phyloP scores from a whole-genome alignment of 2,113 vertebrate genomes.

The Silurus asotus region DNA sequence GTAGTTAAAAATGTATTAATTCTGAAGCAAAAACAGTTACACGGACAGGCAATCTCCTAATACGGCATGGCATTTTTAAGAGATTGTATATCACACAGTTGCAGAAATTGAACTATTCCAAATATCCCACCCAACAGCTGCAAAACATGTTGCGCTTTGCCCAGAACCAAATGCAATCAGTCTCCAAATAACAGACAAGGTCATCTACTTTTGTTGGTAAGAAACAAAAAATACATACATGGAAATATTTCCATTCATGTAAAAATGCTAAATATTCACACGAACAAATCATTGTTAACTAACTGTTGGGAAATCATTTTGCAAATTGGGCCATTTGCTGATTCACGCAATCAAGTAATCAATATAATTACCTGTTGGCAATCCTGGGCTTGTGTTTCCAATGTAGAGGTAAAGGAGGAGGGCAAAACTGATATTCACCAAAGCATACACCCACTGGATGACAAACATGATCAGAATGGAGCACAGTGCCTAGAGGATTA shows the following conservation, averaged over 20 bases:
- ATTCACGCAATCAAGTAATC: slow-evolving; percentile 8
- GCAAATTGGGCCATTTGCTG: not conserved
- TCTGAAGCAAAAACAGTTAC: not conserved
- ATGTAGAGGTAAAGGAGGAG: slow-evolving; percentile 90
- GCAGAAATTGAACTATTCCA: slow-evolving; percentile 53
- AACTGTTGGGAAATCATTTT: not conserved
- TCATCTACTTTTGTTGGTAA: not conserved
- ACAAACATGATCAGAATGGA: slow-evolving; percentile 91
- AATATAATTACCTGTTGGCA: slow-evolving; percentile 80
- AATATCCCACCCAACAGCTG: slow-evolving; percentile 66
- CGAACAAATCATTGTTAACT: not conserved
- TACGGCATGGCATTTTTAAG: slow-evolving; percentile 31
- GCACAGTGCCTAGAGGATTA: slow-evolving; percentile 74
- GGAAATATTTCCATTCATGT: not conserved
- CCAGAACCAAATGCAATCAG: not conserved
- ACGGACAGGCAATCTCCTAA: not conserved
- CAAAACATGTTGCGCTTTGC: slow-evolving; percentile 37
- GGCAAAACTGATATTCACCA: slow-evolving; percentile 81
- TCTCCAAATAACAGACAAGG: not conserved
- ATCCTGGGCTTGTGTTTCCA: slow-evolving; percentile 85
- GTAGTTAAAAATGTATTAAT: no score
- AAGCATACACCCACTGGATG: slow-evolving; percentile 93
- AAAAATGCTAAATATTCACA: not conserved
- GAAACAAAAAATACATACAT: not conserved
- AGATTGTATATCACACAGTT: slow-evolving; percentile 51